Evolutionary conservation across 1,140 invertebrate species (phyloP).

Genomic region (Calephelis nemesis): DNA sequence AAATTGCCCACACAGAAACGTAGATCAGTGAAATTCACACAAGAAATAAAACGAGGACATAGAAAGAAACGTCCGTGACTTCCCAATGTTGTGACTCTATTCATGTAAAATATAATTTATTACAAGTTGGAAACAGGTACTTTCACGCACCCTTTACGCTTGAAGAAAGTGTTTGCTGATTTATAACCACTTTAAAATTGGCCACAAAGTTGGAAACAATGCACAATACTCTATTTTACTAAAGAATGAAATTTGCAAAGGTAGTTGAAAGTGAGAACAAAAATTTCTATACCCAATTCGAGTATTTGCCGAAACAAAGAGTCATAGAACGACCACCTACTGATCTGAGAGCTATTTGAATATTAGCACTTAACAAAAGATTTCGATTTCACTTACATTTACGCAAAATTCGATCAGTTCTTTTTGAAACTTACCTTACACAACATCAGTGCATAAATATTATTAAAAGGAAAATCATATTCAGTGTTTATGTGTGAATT

Average conservation of each 20-base stretch:
- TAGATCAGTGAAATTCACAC: no score
- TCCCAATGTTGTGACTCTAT: constrained; percentile 4
- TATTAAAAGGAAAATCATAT: no score
- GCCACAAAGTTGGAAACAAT: constrained; percentile 57
- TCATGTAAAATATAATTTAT: constrained; percentile 24
- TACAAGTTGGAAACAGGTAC: constrained; percentile 66
- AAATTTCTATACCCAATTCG: constrained; percentile 32
- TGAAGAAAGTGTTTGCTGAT: constrained; percentile 63
- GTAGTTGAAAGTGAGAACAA: constrained; percentile 63
- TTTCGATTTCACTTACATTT: constrained; percentile 55
- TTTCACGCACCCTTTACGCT: constrained; percentile 46
- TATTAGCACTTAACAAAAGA: constrained; percentile 64
- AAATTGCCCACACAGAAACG: no score
- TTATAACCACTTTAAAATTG: constrained; percentile 57
- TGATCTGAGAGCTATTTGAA: constrained; percentile 60
- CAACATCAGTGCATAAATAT: neutral
- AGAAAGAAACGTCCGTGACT: neutral
- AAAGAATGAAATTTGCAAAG: constrained; percentile 57
- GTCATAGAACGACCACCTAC: constrained; percentile 60
- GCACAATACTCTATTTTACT: constrained; percentile 16
- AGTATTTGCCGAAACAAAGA: constrained; percentile 40
- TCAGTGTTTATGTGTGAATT: no score
- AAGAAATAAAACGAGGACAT: no score
- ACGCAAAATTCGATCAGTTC: constrained; percentile 29
- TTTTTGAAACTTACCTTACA: neutral